Conservation (phyloP, 2,113 vertebrate genomes). For the Eleginops maclovinus region DNA sequence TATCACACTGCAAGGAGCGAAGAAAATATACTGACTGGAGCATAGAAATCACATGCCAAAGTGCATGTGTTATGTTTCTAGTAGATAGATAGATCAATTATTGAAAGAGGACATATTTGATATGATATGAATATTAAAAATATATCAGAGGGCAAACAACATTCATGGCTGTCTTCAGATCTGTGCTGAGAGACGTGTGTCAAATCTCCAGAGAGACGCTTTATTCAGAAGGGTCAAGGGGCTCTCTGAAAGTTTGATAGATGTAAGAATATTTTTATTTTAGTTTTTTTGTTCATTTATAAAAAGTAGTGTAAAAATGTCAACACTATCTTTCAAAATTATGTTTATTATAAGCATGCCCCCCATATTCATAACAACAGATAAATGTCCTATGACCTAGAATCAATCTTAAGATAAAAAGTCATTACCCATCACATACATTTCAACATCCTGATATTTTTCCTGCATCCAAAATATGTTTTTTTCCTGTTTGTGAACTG, state of each 20-base stretch:
- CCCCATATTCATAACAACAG: constrained; percentile 71
- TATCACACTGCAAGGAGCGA: constrained; percentile 38
- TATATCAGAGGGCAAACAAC: constrained; percentile 82
- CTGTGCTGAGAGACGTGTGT: constrained; percentile 79
- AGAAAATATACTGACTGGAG: constrained; percentile 58
- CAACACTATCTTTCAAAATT: constrained; percentile 67
- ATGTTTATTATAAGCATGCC: constrained; percentile 60
- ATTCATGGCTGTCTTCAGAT: constrained; percentile 78
- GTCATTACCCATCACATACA: constrained; percentile 42
- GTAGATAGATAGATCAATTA: constrained; percentile 80
- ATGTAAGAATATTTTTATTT: constrained; percentile 59
- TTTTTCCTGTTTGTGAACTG: constrained; percentile 40
- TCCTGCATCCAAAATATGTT: constrained; percentile 46
- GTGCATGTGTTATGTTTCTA: constrained; percentile 73
- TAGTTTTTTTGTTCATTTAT: constrained; percentile 61
- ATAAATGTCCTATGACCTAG: constrained; percentile 68
- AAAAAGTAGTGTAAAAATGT: constrained; percentile 58
- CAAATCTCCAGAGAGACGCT: constrained; percentile 79
- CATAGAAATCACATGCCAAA: constrained; percentile 67
- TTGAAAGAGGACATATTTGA: constrained; percentile 79
- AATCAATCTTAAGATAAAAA: constrained; percentile 59
- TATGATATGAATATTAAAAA: constrained; percentile 82
- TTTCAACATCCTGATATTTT: constrained; percentile 39
- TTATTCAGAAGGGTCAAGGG: constrained; percentile 80
- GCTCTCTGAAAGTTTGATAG: constrained; percentile 73